Percentiles rank a stretch among this genome's conserved stretches.
Evolutionary conservation across 2,113 vertebrate species (phyloP).

Genomic region (Probosciger aterrimus): DNA sequence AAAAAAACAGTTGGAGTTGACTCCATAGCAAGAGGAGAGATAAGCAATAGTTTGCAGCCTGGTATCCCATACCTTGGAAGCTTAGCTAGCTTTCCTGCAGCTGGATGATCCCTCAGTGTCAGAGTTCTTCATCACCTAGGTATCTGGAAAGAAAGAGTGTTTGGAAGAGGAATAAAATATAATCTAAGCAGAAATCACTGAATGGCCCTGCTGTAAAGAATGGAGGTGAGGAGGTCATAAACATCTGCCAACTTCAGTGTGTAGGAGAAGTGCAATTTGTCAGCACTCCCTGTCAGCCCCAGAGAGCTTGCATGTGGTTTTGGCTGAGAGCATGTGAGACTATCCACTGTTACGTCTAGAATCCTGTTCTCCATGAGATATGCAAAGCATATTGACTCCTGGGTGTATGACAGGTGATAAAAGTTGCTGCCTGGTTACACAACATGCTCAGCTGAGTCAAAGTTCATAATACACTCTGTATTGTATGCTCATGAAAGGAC

Average conservation of each 20-base stretch:
- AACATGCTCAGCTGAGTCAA: background rate
- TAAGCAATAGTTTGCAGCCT: background rate
- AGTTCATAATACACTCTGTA: background rate
- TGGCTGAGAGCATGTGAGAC: rapidly evolving
- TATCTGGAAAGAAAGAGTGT: background rate
- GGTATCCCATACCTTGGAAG: background rate
- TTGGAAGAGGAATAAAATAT: background rate
- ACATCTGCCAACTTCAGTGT: background rate
- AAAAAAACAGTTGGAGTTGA: background rate
- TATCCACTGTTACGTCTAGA: background rate
- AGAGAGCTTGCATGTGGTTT: background rate
- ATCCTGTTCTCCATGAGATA: background rate
- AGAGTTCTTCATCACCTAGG: background rate
- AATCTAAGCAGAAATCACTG: background rate
- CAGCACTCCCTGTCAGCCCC: background rate
- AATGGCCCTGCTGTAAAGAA: background rate
- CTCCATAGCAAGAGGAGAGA: background rate
- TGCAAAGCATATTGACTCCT: background rate
- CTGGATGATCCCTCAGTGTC: background rate
- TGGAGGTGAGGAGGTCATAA: background rate
- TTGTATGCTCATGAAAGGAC: background rate
- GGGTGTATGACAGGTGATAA: background rate
- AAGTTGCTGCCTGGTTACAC: background rate
- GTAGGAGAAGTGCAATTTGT: background rate
- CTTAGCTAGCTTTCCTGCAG: background rate